phyloP scores from a whole-genome alignment of 2,113 vertebrate genomes.

The Oryzias woworae region DNA sequence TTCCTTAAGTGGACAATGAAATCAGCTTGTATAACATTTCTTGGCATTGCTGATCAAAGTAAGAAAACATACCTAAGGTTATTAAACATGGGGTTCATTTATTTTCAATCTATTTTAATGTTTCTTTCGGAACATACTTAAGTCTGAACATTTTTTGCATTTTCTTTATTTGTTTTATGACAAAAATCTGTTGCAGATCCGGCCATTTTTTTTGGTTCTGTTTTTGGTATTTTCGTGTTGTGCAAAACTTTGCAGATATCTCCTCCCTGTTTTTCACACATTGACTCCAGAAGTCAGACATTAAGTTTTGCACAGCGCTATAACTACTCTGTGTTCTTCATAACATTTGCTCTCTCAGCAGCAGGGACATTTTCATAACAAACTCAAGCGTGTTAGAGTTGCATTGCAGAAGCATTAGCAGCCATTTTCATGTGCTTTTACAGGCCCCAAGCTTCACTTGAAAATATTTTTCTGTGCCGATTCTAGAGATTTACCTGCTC shows the following conservation, averaged over 20 bases:
- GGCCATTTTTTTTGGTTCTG: too few species aligned
- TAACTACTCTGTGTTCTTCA: constrained; percentile 1
- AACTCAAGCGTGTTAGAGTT: background rate
- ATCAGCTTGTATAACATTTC: constrained; percentile 7
- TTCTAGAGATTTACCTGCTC: constrained; percentile 28
- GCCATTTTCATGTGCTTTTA: constrained; percentile 32
- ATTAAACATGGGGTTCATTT: constrained; percentile 8
- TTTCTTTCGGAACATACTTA: background rate
- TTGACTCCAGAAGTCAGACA: background rate
- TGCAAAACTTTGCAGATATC: too few species aligned
- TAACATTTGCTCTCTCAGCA: constrained; percentile 8
- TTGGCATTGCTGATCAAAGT: constrained; percentile 16
- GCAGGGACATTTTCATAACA: background rate
- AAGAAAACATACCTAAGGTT: constrained; percentile 9
- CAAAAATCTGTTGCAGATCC: too few species aligned
- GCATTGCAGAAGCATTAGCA: constrained; percentile 15
- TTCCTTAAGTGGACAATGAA: background rate
- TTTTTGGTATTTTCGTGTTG: too few species aligned
- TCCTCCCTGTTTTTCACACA: background rate
- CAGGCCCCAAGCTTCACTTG: constrained; percentile 48
- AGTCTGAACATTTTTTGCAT: background rate
- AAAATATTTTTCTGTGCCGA: constrained; percentile 44
- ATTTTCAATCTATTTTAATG: constrained; percentile 6
- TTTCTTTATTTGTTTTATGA: background rate
- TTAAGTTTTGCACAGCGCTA: background rate